These are phyloP conservation scores for Tetragonula clypearis DNA, from an alignment of 1,140 invertebrate species.

Conservation along the genomic window DNA sequence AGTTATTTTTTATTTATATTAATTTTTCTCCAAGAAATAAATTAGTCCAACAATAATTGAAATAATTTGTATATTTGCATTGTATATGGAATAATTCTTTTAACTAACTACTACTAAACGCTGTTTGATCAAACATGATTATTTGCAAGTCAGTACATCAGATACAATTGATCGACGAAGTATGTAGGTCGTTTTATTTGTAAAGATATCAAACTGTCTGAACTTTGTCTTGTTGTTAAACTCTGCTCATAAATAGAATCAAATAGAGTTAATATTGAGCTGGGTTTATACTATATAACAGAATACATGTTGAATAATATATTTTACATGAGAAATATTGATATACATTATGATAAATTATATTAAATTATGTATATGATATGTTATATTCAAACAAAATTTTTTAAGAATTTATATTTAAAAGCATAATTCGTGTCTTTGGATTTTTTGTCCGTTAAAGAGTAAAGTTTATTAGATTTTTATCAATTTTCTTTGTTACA, in stretches of 20 bases:
- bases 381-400: no score
- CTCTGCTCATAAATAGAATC: neutral
- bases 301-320: no score
- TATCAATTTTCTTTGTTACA: no score
- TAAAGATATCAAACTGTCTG: neutral
- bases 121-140: neutral
- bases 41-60: neutral
- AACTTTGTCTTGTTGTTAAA: neutral
- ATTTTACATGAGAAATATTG: no score
- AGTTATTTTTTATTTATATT: neutral
- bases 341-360: no score
- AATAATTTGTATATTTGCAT: neutral
- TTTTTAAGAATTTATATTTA: no score
- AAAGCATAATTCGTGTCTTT: no score
- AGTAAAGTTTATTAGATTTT: no score
- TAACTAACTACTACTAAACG: no score
- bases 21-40: neutral
- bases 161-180: neutral
- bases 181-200: neutral
- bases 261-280: constrained; percentile 4
- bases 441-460: no score
- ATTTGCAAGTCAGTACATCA: neutral
- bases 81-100: neutral
- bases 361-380: no score
- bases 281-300: neutral